Base-by-base conservation (phyloP, 2,888 invertebrate genomes). In the Epinotia demarniana region DNA sequence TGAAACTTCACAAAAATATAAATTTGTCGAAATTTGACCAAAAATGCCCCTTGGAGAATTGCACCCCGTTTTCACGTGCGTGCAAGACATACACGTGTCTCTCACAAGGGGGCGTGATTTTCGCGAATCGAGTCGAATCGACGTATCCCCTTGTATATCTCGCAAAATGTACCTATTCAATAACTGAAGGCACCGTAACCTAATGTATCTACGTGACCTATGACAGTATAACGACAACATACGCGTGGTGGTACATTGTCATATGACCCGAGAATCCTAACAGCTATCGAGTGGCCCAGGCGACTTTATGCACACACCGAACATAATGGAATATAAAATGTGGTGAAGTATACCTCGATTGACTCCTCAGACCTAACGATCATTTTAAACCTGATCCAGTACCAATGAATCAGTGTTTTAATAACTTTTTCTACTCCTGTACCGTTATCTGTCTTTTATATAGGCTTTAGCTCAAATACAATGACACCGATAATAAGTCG, bases 151-250 rank as follows among this genome's bases (percentile, higher is more conserved):
- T 39, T 8, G 39, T 39, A 39, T 39, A 39, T 39, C 27, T 8
- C 16, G 8, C 27, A 33, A 16, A 60, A 16, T 9, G 5, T 5
- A 33, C 16, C 27, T 27, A 9, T 2, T 33, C 27, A 60, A 33
- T 16, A 16, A 64, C 16, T 46, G 46, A 23, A 8, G 13, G 16
- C 46, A 23, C 13, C 23, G n/a, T 16, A 64, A 64, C 64, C 16
- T 66, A 49, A 66, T 53, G 49, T 66, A 66, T 27, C 27, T 46
- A 66, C 49, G 53, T 53, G 66, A 66, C 27, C 66, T 49, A 23
- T 49, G 66, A 53, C 66, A 66, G 66, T 66, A 53, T 27, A n/a
- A 66, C 49, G 49, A 23, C 16, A 33, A 11, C 62, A 39, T 62
- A 53, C 27, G 53, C 27, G 23, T 53, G 66, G 53, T 66, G 27